phyloP scores from a whole-genome alignment of 1,140 invertebrate species.

The Philaenus spumarius region DNA sequence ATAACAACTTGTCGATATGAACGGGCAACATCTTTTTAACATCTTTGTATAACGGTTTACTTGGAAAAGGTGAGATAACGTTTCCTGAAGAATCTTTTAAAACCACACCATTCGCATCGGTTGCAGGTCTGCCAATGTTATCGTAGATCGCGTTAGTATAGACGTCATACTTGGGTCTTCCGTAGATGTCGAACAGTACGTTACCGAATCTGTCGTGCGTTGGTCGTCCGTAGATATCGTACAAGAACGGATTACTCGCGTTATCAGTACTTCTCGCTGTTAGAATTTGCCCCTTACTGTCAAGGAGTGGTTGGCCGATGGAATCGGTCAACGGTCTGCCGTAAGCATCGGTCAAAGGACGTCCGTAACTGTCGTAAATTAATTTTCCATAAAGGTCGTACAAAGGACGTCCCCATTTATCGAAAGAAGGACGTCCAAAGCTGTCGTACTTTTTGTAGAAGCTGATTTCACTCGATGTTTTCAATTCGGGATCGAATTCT shows the following conservation, averaged over 20 bases:
- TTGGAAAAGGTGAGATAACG: background rate
- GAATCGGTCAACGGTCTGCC: conserved; percentile 2
- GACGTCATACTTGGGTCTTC: conserved; percentile 8
- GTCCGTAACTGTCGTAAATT: conserved; percentile 10
- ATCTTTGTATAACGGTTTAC: conserved; percentile 7
- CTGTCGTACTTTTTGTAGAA: background rate
- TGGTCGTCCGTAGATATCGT: background rate
- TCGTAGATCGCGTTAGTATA: conserved; percentile 8
- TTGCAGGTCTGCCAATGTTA: background rate
- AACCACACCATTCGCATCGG: background rate
- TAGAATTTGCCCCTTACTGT: background rate
- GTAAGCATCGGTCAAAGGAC: conserved; percentile 8
- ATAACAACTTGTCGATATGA: background rate
- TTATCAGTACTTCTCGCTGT: background rate
- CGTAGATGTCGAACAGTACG: background rate
- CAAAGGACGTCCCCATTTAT: conserved; percentile 16
- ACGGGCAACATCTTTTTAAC: background rate
- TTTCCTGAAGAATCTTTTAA: background rate
- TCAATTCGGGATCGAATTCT: background rate
- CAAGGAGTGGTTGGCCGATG: conserved; percentile 7
- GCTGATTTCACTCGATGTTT: background rate
- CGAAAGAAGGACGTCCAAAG: conserved; percentile 6
- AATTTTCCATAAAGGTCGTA: conserved; percentile 10
- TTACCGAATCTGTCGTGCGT: conserved; percentile 1
- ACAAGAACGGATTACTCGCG: background rate